Evolutionary conservation across 2,113 vertebrate species (phyloP), one percentile per base, ranked within the genome.

Genomic region (Sphaerodactylus townsendi): DNA sequence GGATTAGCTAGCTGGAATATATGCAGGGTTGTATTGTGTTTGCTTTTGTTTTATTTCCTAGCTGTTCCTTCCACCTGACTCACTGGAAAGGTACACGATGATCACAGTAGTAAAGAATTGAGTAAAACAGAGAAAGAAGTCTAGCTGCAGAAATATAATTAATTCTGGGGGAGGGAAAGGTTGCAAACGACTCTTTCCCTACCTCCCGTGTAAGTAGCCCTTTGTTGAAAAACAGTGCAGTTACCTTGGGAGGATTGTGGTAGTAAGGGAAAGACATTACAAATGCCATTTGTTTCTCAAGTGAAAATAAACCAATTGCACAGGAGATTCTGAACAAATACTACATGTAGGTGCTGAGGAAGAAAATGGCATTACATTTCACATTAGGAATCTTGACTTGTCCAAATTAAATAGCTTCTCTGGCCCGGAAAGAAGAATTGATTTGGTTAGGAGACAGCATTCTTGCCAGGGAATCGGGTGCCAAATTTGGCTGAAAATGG

Each of bases 241-340:
- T 37, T 86, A 81, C 86, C 85, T 86, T 83, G 73, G 21, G 82
- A 88, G 82, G 91, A 91, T 86, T 44, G 85, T 81, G 88, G 50
- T 82, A 92, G 92, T 89, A 89, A 73, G 53, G 85, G 88, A 77
- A 83, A 75, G 84, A 81, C 80, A 91, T 90, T 88, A 78, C 44
- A 86, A 62, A 69, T 91, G 86, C 77, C 90, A 33, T 65, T 83
- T 70, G 48, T 87, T 86, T 82, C 87, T 93, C 79, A 70, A 0
- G 4, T 5, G 1, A 2, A n/a, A 81, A 46, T 23, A 84, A 93
- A 84, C 72, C 35, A 78, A 83, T 88, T 81, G 84, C 30, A n/a
- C 0, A 65, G 68, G 59, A 68, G 62, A 83, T 81, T 87, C 33
- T 72, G 81, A 87, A 89, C 82, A n/a, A 44, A n/a, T 64, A n/a